phyloP scores from a whole-genome alignment of 1,140 invertebrate genomes.

The Apis florea region DNA sequence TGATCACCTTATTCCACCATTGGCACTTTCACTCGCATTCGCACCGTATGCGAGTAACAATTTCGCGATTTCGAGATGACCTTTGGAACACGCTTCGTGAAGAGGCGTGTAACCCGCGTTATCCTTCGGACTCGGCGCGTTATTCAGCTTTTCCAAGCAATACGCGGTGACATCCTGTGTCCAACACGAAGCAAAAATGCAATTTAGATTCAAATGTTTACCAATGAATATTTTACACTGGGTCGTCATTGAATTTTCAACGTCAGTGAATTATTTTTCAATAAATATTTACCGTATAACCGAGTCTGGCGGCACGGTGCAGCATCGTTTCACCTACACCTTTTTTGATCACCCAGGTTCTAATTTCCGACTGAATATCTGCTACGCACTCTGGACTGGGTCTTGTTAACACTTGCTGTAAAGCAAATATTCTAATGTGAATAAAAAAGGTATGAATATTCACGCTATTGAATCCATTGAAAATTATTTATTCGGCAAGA shows the following conservation, averaged over 20 bases:
- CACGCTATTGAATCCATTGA: too few species aligned
- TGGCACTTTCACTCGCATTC: conserved; percentile 92
- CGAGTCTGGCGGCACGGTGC: conserved; percentile 92
- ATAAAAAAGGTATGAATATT: too few species aligned
- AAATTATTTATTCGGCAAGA: too few species aligned
- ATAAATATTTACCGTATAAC: conserved; percentile 85
- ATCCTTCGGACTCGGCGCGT: conserved; percentile 91
- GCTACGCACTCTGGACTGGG: conserved; percentile 85
- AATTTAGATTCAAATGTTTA: neutral
- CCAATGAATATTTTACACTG: neutral
- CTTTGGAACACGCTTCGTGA: conserved; percentile 93
- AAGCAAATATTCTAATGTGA: conserved; percentile 14
- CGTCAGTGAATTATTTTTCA: conserved; percentile 68
- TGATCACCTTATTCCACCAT: conserved; percentile 92
- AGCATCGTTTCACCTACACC: conserved; percentile 95
- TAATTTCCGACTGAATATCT: conserved; percentile 92
- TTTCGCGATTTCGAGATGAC: conserved; percentile 92
- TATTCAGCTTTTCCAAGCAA: conserved; percentile 91
- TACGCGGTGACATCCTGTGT: conserved; percentile 92
- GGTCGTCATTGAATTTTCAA: neutral
- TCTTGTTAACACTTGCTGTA: conserved; percentile 77
- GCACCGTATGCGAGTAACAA: conserved; percentile 92
- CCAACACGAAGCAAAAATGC: conserved; percentile 3
- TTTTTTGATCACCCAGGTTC: conserved; percentile 95
- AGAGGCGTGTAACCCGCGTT: conserved; percentile 97